Evolutionary conservation across 2,888 invertebrate species (phyloP).

Genomic region (Yponomeuta plumbellus): DNA sequence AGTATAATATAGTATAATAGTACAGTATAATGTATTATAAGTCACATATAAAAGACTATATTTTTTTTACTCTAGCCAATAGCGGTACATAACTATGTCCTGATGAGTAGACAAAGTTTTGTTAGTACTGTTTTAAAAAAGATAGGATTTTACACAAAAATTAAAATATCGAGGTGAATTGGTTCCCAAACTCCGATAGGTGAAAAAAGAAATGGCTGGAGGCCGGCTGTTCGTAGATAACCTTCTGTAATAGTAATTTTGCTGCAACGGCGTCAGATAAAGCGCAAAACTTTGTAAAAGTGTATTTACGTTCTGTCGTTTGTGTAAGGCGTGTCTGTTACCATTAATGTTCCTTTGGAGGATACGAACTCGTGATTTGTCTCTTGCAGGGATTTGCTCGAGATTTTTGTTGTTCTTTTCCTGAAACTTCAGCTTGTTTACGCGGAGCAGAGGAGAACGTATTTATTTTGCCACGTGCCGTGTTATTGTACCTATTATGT

Average conservation of each 20-base stretch:
- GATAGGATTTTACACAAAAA: too few species aligned
- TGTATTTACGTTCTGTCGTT: slow-evolving; percentile 13
- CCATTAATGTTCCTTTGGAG: slow-evolving; percentile 13
- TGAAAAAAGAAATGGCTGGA: not conserved
- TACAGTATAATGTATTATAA: too few species aligned
- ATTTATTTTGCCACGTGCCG: not conserved
- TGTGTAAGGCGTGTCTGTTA: slow-evolving; percentile 5
- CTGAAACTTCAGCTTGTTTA: not conserved
- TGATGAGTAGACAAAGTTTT: too few species aligned
- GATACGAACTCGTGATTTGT: slow-evolving; percentile 6
- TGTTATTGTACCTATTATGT: not conserved
- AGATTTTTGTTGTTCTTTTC: not conserved
- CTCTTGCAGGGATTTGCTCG: not conserved
- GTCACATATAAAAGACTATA: too few species aligned
- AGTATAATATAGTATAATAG: too few species aligned
- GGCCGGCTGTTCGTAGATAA: not conserved
- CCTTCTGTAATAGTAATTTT: not conserved
- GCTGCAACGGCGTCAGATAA: not conserved
- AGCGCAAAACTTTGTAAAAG: slow-evolving; percentile 4
- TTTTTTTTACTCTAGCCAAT: too few species aligned
- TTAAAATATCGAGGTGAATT: too few species aligned
- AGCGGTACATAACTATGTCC: too few species aligned
- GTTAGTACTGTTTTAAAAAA: too few species aligned
- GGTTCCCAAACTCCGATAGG: slow-evolving; percentile 14
- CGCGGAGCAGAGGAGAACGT: not conserved